Evolutionary conservation across 2,113 vertebrate genomes (phyloP).

Genomic region (Sceloporus undulatus): DNA sequence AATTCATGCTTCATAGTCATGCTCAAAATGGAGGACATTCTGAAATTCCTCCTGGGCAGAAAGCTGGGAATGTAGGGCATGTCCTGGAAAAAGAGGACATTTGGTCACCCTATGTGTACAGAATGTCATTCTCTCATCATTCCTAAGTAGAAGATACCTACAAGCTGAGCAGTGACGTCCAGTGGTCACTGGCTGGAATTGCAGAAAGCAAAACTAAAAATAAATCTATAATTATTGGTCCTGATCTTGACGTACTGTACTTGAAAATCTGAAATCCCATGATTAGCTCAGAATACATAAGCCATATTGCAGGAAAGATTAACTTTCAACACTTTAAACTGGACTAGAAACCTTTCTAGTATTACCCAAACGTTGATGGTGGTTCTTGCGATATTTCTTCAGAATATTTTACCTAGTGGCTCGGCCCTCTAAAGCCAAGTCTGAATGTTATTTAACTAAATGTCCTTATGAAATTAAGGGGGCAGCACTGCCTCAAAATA

Average conservation of each 20-base stretch:
- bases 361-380: not conserved
- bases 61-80: too few relatives aligned
- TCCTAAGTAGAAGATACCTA: too few relatives aligned
- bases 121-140: too few relatives aligned
- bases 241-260: not conserved
- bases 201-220: slow-evolving; percentile 9
- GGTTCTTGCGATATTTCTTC: not conserved
- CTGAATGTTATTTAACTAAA: not conserved
- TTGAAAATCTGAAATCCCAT: not conserved
- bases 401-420: not conserved
- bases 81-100: too few relatives aligned
- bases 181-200: slow-evolving; percentile 58
- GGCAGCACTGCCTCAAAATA: not conserved
- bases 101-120: too few relatives aligned
- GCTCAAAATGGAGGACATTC: too few relatives aligned
- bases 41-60: too few relatives aligned
- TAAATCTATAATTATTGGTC: accelerated
- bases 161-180: slow-evolving; percentile 67
- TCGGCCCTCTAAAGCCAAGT: not conserved
- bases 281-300: not conserved
- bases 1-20: too few relatives aligned
- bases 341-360: not conserved
- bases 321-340: not conserved
- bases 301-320: not conserved
- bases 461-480: not conserved